Base-by-base conservation (phyloP, 2,113 vertebrate species). In the Nothobranchius kuhntae region DNA sequence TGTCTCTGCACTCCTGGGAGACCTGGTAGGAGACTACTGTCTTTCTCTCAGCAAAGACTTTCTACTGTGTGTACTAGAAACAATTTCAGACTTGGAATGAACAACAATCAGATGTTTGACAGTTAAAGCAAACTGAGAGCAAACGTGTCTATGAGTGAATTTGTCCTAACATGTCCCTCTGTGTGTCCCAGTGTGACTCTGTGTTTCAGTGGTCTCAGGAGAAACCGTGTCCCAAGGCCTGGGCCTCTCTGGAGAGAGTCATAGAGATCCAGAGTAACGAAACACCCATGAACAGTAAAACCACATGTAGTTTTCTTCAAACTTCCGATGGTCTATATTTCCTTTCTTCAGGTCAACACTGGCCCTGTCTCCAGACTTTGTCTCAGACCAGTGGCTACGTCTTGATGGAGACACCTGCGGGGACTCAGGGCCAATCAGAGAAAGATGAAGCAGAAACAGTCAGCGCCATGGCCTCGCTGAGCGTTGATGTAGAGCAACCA, bases 401-500 rank as follows among this genome's bases (percentile, higher is more conserved):
- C 44, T 71, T 81, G 46, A 30, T 77, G 53, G 84, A 86, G 3
- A 24, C 48, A 26, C 57, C 81, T 1, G 42, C 46, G 6, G 81
- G 45, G 15, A 44, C 66, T 40, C 82, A 61, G 47, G 84, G 81
- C 61, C 89, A 91, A 42, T 89, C 89, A 0, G 89, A 91, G 62
- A 83, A 61, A 65, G 89, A 91, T 0, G 89, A 91, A 65, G 89
- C 89, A 0, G 89, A 91, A 6, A 89, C 89, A 0, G 83, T 91
- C 65, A 91, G 85, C 15, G 89, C 89, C 61, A 91, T 91, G 89
- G 89, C 89, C 0, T 91, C 83, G 0, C 80, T 91, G 4, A 89
- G 83, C 1, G 89, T 91, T 0, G 89, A 91, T 1, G 87, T 87
- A 0, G 84, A 88, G 46, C 89, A 79, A 77, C 66, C 86, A 0